These are phyloP conservation scores for Nipponacmea schrenckii DNA, from an alignment of 2,888 invertebrate species.

Conservation along the genomic window DNA sequence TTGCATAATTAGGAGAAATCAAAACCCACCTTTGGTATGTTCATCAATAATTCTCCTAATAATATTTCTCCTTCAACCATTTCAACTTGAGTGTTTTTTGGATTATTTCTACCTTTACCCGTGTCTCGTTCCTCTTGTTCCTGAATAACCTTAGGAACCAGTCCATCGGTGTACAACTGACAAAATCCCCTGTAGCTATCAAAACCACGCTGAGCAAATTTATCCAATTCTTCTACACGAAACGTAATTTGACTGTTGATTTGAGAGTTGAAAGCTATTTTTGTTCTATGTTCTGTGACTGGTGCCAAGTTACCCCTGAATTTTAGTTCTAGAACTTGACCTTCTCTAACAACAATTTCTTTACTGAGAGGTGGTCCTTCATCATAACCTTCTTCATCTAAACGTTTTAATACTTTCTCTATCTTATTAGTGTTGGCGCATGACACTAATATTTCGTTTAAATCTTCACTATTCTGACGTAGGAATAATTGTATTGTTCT, in stretches of 20 bases:
- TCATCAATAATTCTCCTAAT: constrained; percentile 55
- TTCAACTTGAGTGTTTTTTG: constrained; percentile 32
- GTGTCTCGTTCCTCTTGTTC: constrained; percentile 28
- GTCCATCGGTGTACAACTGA: constrained; percentile 51
- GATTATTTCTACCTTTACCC: constrained; percentile 11
- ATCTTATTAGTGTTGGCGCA: constrained; percentile 38
- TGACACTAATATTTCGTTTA: constrained; percentile 42
- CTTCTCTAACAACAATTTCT: constrained; percentile 55
- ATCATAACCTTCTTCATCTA: constrained; percentile 52
- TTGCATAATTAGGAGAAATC: too few relatives aligned
- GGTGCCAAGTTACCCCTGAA: constrained; percentile 59
- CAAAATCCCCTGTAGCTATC: constrained; percentile 60
- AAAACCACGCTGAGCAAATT: constrained; percentile 61
- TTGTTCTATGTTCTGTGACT: constrained; percentile 28
- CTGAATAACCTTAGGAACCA: constrained; percentile 34
- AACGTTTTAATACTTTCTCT: constrained; percentile 42
- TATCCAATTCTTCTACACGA: constrained; percentile 51
- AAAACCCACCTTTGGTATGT: constrained; percentile 54
- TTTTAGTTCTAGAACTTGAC: constrained; percentile 52
- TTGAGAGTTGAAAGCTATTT: constrained; percentile 54
- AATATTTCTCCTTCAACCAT: constrained; percentile 45
- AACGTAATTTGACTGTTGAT: constrained; percentile 47
- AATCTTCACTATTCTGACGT: constrained; percentile 50
- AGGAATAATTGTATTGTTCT: constrained; percentile 50
- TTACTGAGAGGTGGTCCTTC: constrained; percentile 52